Evolutionary conservation across 2,113 vertebrate species (phyloP), one percentile per base, ranked within the genome.

Genomic region (Eublepharis macularius): DNA sequence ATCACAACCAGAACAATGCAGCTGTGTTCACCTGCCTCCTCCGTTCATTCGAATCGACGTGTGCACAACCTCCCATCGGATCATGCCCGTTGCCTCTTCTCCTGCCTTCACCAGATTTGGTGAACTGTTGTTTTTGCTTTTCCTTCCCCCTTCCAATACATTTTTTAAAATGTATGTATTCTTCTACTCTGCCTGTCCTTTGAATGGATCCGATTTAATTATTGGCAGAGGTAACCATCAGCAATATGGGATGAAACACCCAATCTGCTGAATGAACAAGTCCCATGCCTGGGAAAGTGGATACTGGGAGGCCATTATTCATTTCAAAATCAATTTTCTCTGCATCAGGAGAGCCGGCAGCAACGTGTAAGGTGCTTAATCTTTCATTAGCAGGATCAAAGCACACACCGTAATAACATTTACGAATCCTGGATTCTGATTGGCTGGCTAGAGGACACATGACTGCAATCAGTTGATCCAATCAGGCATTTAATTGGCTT

Each of bases 401-500:
- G 19, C 82, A 76, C 66, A 0, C 6, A 32, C 82, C 78, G 79
- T 63, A 90, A 88, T 0, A 8, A 83, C 78, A 72, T 14, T 12
- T 78, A 82, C 77, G 43, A 65, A 45, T 80, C 17, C 45, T 47
- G 84, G 63, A 43, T 57, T 16, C 88, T 85, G 91, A 73, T 87
- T 89, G 91, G 91, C 84, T 87, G 82, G 82, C 88, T 26, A 0
- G 0, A 63, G 29, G 84, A 85, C 82, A 73, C 83, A 80, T 32
- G 76, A 49, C 86, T 80, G 80, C 29, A 83, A 76, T 45, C 0
- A 0, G 87, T 86, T 90, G 85, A 93, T 91, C 92, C 92, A 51
- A 88, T 91, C 91, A 79, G 43, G 88, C 73, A 26, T 47, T 89
- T 94, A 92, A 94, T 93, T 92, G 86, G 91, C 91, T 93, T 92